These are phyloP conservation scores for Archips xylosteana DNA, from an alignment of 2,888 invertebrate species.

Conservation along the genomic window DNA sequence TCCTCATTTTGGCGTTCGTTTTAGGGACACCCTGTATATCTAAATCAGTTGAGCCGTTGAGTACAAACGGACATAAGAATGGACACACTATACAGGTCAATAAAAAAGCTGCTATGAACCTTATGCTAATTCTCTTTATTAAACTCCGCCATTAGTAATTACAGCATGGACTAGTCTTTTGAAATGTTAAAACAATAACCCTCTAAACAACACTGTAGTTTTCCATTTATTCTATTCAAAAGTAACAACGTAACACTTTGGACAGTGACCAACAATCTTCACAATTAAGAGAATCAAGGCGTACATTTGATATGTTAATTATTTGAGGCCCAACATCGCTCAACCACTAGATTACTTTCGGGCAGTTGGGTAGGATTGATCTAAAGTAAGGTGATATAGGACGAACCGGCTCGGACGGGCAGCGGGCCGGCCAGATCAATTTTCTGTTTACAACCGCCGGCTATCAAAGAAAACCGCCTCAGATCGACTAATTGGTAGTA, in stretches of 20 bases:
- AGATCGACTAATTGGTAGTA: slow-evolving; percentile 78
- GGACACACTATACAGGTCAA: no score
- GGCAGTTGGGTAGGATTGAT: slow-evolving; percentile 48
- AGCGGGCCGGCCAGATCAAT: slow-evolving; percentile 71
- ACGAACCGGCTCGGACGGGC: slow-evolving; percentile 50
- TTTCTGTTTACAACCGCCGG: slow-evolving; percentile 77
- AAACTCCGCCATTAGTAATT: not conserved
- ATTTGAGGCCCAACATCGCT: slow-evolving; percentile 17
- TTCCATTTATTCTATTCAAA: not conserved
- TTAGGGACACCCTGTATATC: no score
- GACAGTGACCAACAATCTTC: slow-evolving; percentile 3
- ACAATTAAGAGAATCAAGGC: slow-evolving; percentile 26
- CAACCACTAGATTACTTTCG: slow-evolving; percentile 40
- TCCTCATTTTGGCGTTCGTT: no score
- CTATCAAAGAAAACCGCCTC: slow-evolving; percentile 76
- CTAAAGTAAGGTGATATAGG: slow-evolving; percentile 56
- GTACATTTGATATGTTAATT: slow-evolving; percentile 37
- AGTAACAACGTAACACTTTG: not conserved
- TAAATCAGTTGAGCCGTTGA: no score
- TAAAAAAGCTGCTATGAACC: no score
- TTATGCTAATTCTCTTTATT: no score
- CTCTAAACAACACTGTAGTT: not conserved
- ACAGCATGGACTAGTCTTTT: not conserved
- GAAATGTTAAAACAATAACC: not conserved
- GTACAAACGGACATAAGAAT: no score